Base-by-base conservation (phyloP, 2,797 vertebrate genomes). In the Danio albolineatus region DNA sequence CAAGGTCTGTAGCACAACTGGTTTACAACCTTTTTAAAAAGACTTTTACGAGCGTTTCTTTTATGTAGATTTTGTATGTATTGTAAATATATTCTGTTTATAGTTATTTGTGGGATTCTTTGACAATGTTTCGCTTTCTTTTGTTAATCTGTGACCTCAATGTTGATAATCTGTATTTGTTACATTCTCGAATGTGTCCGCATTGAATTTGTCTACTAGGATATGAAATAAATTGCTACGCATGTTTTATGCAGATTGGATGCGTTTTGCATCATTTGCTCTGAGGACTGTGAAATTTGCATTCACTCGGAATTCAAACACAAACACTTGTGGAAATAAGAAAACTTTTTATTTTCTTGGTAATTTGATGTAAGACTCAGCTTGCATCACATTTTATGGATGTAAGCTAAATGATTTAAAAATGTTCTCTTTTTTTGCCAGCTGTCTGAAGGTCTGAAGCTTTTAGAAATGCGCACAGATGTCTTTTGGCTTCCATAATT, bases 1-100 rank as follows among this genome's bases (percentile, higher is more conserved):
- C 76, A 83, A 85, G 80, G 78, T 88, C 85, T 90, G 87, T 89
- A 87, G 59, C 78, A 56, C 7, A 79, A 72, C 16, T 41, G 60
- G 89, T 90, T 91, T 83, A 90, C 82, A 85, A 85, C 74, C 67
- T 85, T 89, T 88, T 78, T 84, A 75, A 66, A 28, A 81, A 90
- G 85, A 80, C 49, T 89, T 91, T 83, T 84, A 48, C 59, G 51
- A n/a, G 44, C 0, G 4, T 62, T 67, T 69, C 1, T 76, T 73
- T 59, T 51, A 53, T 54, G 54, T 78, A 53, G 28, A 71, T 79
- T 79, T 76, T 65, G 73, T 79, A 83, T 44, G 46, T 71, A 57
- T 75, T 83, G 77, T 76, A 73, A 19, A 83, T 73, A 28, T 28
- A 83, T 53, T 57, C 64, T 75, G 41, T 77, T 80, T 82, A 62